phyloP scores from a whole-genome alignment of 1,140 invertebrate species.

The Papilio dardanus region DNA sequence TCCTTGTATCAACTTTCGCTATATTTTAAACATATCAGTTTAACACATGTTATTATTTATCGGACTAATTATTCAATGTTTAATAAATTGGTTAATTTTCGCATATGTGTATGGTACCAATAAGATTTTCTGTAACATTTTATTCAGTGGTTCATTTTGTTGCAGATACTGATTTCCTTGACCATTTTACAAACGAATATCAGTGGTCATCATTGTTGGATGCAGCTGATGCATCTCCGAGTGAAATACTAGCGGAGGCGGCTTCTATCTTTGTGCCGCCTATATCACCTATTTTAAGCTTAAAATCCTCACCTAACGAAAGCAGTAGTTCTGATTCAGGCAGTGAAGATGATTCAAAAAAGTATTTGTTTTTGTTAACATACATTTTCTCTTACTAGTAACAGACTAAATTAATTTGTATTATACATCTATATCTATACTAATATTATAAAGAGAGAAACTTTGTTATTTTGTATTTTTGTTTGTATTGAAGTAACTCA shows the following conservation, averaged over 20 bases:
- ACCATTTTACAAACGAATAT: constrained; percentile 67
- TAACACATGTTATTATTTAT: neutral
- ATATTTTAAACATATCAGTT: neutral
- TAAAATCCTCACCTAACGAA: constrained; percentile 67
- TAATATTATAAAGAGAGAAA: no score
- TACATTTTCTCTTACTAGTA: neutral
- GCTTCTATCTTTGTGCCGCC: constrained; percentile 64
- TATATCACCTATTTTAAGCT: constrained; percentile 66
- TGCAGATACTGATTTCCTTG: constrained; percentile 69
- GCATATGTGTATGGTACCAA: neutral
- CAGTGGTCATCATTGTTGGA: constrained; percentile 70
- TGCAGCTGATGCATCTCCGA: constrained; percentile 69
- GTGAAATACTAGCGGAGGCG: constrained; percentile 76
- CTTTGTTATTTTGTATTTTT: no score
- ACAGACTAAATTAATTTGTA: neutral
- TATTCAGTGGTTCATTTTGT: constrained; percentile 16
- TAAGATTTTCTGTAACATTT: neutral
- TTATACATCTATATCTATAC: no score
- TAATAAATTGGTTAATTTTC: neutral
- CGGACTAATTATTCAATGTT: neutral
- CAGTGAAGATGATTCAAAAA: constrained; percentile 78
- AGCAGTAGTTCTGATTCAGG: constrained; percentile 75
- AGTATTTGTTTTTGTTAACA: constrained; percentile 48
- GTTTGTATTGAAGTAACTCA: no score
- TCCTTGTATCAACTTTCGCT: constrained; percentile 33